Conservation (phyloP, 2,113 vertebrate species). For the Pseudonaja textilis region DNA sequence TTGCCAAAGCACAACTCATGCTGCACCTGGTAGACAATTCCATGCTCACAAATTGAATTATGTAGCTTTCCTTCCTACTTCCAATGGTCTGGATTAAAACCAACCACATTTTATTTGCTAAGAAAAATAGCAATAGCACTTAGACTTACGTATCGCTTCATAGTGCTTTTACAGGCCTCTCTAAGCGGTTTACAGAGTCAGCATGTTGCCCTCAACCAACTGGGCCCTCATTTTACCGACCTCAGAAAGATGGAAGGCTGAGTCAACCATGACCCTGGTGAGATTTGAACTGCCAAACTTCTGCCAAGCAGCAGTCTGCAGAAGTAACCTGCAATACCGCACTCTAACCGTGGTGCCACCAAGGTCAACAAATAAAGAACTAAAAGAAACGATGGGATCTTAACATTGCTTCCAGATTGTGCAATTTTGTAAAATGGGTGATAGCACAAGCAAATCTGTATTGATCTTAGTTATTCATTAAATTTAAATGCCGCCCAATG, state of each 20-base stretch:
- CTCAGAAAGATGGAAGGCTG: too few species aligned
- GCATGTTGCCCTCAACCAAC: too few species aligned
- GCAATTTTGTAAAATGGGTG: not conserved
- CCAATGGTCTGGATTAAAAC: not conserved
- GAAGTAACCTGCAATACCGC: too few species aligned
- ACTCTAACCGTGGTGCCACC: too few species aligned
- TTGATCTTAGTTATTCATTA: not conserved
- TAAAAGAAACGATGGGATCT: not conserved
- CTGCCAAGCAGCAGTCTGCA: too few species aligned
- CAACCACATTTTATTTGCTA: not conserved
- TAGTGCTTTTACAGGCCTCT: too few species aligned
- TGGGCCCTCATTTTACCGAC: too few species aligned
- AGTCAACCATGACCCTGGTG: too few species aligned
- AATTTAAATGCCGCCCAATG: not conserved
- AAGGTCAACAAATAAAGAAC: not conserved
- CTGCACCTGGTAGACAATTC: not conserved
- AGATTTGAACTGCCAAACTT: too few species aligned
- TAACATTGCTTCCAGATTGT: not conserved
- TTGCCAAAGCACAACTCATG: not conserved
- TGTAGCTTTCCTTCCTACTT: not conserved
- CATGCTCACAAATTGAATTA: not conserved
- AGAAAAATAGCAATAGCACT: not conserved
- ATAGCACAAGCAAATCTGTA: not conserved
- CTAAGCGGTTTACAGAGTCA: too few species aligned
- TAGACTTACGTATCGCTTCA: too few species aligned